phyloP scores from a whole-genome alignment of 2,888 invertebrate genomes.

The Megamerina dolium region DNA sequence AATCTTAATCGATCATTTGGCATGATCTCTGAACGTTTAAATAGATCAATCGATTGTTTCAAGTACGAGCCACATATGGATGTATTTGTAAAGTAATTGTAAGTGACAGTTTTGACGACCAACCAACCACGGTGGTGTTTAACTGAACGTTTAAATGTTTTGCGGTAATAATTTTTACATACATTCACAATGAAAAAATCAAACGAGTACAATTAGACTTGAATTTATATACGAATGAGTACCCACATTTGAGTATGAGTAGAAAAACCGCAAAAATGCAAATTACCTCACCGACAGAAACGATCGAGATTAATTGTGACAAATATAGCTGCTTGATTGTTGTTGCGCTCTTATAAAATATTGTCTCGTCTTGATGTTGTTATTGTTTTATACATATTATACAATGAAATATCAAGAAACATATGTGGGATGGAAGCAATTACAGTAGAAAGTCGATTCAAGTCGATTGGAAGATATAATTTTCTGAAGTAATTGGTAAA shows the following conservation, averaged over 20 bases:
- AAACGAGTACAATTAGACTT: too few relatives aligned
- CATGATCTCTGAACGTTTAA: slow-evolving; percentile 26
- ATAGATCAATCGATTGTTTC: too few relatives aligned
- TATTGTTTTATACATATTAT: too few relatives aligned
- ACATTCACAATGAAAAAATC: not conserved
- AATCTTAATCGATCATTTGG: slow-evolving; percentile 16
- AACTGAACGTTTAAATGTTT: slow-evolving; percentile 31
- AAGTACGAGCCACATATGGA: too few relatives aligned
- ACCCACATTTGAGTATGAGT: slow-evolving; percentile 9
- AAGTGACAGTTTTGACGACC: slow-evolving; percentile 17
- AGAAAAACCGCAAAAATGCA: slow-evolving; percentile 29
- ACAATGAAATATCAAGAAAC: too few relatives aligned
- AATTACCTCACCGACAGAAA: slow-evolving; percentile 23
- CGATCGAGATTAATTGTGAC: slow-evolving; percentile 21
- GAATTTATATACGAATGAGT: slow-evolving; percentile 16
- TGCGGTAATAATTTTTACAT: slow-evolving; percentile 21
- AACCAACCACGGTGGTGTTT: slow-evolving; percentile 5
- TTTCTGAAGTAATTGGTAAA: too few relatives aligned
- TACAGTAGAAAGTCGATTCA: too few relatives aligned
- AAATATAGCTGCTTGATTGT: slow-evolving; percentile 21
- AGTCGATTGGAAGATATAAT: too few relatives aligned
- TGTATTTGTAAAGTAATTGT: too few relatives aligned
- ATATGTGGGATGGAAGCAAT: too few relatives aligned
- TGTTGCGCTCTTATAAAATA: too few relatives aligned
- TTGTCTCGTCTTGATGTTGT: too few relatives aligned